phyloP scores from a whole-genome alignment of 2,888 invertebrate genomes.

The Halocaridina rubra region DNA sequence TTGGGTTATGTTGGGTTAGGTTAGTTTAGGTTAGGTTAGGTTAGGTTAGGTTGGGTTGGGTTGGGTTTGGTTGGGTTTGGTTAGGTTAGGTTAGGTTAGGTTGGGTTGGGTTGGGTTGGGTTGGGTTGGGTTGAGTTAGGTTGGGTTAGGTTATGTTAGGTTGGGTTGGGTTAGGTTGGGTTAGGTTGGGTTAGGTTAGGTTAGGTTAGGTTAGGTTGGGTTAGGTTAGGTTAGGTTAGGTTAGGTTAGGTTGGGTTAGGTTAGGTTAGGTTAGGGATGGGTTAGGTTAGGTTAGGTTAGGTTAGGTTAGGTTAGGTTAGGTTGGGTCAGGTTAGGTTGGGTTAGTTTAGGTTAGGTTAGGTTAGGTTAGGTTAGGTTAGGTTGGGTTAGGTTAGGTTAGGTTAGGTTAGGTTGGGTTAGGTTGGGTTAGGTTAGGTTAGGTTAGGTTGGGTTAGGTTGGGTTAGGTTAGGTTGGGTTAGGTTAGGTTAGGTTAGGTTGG shows the following conservation, averaged over 20 bases:
- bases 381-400: constrained; percentile 7
- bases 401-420: constrained; percentile 16
- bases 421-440: constrained; percentile 32
- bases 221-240: constrained; percentile 20
- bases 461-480: constrained; percentile 1
- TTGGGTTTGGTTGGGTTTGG: constrained; percentile 63
- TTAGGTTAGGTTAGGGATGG: not conserved
- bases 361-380: constrained; percentile 12
- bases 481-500: constrained; percentile 23
- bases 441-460: constrained; percentile 11
- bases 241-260: constrained; percentile 1
- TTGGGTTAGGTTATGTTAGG: constrained; percentile 62
- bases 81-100: constrained; percentile 60
- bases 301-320: not conserved
- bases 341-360: not conserved
- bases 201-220: constrained; percentile 3
- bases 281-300: not conserved
- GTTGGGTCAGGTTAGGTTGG: not conserved
- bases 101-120: constrained; percentile 55
- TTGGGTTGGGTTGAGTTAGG: constrained; percentile 62
- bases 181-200: constrained; percentile 64
- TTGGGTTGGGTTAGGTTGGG: constrained; percentile 62
- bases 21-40: constrained; percentile 61
- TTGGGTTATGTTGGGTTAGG: constrained; percentile 63
- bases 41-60: constrained; percentile 64